These are phyloP conservation scores for Hemicrepidius hirtus DNA, from an alignment of 2,888 invertebrate species.

Conservation along the genomic window DNA sequence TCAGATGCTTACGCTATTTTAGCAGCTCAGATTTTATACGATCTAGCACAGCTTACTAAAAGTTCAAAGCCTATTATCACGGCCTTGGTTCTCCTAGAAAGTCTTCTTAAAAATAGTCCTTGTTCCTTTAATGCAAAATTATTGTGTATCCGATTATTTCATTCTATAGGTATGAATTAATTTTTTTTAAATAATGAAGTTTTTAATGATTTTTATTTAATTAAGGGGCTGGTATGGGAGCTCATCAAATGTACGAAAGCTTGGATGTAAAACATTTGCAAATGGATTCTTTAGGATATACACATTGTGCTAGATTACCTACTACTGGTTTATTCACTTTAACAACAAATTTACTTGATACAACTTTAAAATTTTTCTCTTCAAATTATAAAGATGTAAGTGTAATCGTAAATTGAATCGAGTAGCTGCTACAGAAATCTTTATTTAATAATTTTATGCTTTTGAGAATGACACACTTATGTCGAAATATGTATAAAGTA, in stretches of 20 bases:
- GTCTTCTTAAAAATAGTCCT: constrained; percentile 84
- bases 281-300: constrained; percentile 91
- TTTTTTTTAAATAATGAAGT: too few species aligned
- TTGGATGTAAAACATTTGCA: constrained; percentile 96
- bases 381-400: constrained; percentile 92
- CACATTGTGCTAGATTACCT: constrained; percentile 84
- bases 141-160: constrained; percentile 87
- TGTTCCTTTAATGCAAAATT: constrained; percentile 94
- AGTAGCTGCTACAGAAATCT: too few species aligned
- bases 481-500: too few species aligned
- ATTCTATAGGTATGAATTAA: constrained; percentile 77
- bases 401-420: too few species aligned
- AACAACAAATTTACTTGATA: constrained; percentile 82
- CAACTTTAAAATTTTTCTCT: constrained; percentile 89
- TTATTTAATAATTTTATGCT: too few species aligned
- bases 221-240: constrained; percentile 83
- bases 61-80: constrained; percentile 77
- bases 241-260: constrained; percentile 83
- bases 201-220: too few species aligned
- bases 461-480: too few species aligned
- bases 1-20: constrained; percentile 88
- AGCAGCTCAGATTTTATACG: constrained; percentile 82
- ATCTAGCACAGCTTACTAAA: constrained; percentile 74
- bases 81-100: constrained; percentile 82
- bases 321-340: constrained; percentile 82